Percentiles rank a stretch among this genome's conserved stretches.
Evolutionary conservation across 1,140 invertebrate genomes (phyloP).

Genomic region (Drosophila willistoni): DNA sequence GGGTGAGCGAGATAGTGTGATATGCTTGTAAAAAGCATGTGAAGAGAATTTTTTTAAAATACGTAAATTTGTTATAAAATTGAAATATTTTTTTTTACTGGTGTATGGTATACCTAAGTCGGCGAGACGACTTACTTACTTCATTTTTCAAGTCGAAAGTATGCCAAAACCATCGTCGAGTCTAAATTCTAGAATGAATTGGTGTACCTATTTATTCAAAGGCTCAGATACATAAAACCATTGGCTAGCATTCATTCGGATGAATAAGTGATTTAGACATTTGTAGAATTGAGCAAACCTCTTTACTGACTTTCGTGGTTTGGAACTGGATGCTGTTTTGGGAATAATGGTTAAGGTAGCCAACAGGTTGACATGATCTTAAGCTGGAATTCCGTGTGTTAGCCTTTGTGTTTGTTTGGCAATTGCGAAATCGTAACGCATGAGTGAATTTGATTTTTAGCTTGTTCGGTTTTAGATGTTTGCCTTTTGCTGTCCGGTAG

Average conservation of each 20-base stretch:
- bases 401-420: constrained; percentile 62
- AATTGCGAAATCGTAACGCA: constrained; percentile 71
- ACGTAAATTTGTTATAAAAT: no score
- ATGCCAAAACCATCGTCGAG: no score
- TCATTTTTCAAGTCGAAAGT: no score
- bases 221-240: no score
- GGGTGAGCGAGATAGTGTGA: no score
- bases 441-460: constrained; percentile 64
- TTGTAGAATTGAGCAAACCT: background rate
- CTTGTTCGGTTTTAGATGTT: constrained; percentile 48
- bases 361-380: constrained; percentile 19
- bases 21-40: no score
- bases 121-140: no score
- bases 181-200: no score
- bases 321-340: background rate
- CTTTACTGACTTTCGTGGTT: background rate
- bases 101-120: no score
- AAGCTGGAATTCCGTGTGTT: constrained; percentile 28
- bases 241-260: background rate
- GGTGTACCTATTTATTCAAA: no score
- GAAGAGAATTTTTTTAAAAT: no score
- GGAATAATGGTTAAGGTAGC: constrained; percentile 28
- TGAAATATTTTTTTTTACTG: no score
- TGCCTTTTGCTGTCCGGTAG: constrained; percentile 45
- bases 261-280: background rate